A percentile compares a stretch with the other conserved stretches of the same genome.
Evolutionary conservation across 1,140 invertebrate species (phyloP).

Genomic region (Trachymyrmex septentrionalis): DNA sequence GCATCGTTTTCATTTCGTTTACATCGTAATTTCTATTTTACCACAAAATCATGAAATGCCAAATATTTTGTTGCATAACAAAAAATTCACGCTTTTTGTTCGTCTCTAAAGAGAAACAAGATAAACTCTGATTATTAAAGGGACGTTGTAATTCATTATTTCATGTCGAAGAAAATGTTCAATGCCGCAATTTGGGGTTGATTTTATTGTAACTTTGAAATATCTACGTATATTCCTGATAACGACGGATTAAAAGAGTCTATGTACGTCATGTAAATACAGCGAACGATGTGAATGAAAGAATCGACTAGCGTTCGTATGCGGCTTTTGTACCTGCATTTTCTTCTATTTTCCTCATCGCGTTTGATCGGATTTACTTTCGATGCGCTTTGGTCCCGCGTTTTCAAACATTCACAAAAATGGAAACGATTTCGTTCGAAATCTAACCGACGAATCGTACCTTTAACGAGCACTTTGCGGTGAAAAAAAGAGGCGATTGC

Average conservation of each 20-base stretch:
- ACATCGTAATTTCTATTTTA: neutral
- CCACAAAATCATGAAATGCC: neutral
- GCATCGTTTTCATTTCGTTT: neutral
- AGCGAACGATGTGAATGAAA: constrained; percentile 44
- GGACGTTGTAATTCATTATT: neutral
- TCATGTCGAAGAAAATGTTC: neutral
- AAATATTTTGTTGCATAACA: neutral
- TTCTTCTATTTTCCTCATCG: constrained; percentile 61
- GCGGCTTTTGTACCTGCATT: constrained; percentile 45
- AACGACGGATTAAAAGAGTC: constrained; percentile 47
- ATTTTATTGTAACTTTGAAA: constrained; percentile 15
- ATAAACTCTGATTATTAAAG: neutral
- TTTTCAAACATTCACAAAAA: constrained; percentile 62
- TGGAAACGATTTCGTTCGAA: constrained; percentile 62
- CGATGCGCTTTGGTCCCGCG: constrained; percentile 61
- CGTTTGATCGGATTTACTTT: constrained; percentile 65
- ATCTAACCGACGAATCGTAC: constrained; percentile 56
- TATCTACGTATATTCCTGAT: constrained; percentile 27
- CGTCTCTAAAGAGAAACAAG: neutral
- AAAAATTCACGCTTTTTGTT: neutral
- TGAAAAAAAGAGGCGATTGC: constrained; percentile 19
- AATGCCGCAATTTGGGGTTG: neutral
- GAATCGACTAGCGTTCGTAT: constrained; percentile 30
- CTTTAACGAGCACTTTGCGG: constrained; percentile 63
- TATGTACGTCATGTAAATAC: constrained; percentile 42